phyloP scores from a whole-genome alignment of 2,888 invertebrate species.

The Nomada goodeniana region DNA sequence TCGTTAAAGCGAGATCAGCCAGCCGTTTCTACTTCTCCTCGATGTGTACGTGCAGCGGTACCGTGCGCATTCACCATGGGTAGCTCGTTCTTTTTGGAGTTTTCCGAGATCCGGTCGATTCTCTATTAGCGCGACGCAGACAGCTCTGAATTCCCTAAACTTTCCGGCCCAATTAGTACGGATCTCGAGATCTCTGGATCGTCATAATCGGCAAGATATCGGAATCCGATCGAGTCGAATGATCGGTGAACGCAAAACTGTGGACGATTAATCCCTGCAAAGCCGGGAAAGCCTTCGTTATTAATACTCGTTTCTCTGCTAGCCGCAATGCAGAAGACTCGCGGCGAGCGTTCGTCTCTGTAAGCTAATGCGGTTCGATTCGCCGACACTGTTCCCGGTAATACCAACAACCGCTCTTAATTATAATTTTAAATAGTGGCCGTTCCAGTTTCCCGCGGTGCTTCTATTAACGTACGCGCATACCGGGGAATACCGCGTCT shows the following conservation, averaged over 20 bases:
- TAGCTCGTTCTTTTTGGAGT: not conserved
- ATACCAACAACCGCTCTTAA: slow-evolving; percentile 38
- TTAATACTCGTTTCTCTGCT: slow-evolving; percentile 17
- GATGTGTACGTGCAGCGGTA: slow-evolving; percentile 1
- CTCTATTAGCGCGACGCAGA: slow-evolving; percentile 55
- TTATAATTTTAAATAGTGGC: slow-evolving; percentile 53
- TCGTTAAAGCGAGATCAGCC: slow-evolving; percentile 67
- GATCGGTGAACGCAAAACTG: not conserved
- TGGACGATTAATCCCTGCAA: slow-evolving; percentile 18
- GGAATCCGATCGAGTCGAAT: not conserved
- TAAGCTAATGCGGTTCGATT: slow-evolving; percentile 23
- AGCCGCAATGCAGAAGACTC: slow-evolving; percentile 11
- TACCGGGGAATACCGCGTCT: not conserved
- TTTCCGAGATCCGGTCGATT: slow-evolving; percentile 13
- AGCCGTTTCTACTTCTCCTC: slow-evolving; percentile 23
- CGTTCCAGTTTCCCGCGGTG: slow-evolving; percentile 25
- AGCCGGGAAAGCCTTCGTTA: slow-evolving; percentile 24
- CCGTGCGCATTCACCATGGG: no score
- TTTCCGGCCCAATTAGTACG: not conserved
- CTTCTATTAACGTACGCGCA: slow-evolving; percentile 26
- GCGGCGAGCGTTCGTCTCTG: slow-evolving; percentile 26
- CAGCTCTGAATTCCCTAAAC: slow-evolving; percentile 32
- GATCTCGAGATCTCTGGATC: slow-evolving; percentile 5
- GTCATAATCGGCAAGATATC: not conserved
- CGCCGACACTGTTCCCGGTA: not conserved